Evolutionary conservation across 2,888 invertebrate species (phyloP), one percentile per base, ranked within the genome.

Genomic region (Pogonocherus hispidulus): DNA sequence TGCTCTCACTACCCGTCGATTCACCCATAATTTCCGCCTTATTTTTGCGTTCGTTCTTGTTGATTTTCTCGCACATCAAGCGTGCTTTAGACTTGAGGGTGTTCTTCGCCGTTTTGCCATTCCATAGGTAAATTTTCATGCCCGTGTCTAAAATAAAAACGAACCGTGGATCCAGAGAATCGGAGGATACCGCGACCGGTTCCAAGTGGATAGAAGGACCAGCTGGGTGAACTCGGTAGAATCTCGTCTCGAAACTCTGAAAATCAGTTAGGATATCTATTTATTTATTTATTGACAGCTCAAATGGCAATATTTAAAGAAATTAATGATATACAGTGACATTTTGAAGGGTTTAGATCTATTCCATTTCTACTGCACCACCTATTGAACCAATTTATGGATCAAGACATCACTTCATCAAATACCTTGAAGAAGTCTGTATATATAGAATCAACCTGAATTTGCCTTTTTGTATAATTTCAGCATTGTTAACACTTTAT

Each of bases 31-130:
- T 92, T 81, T 98, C 97, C 0, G 97, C 93, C 83, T 94, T 94
- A 82, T 96, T 96, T 85, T 99, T 99, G 18, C 99, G 89, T 85
- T 99, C 99, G 82, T 97, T 96, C 86, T 99, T 99, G 85, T 98
- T 99, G 66, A 99, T 96, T 86, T 99, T 99, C 85, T 99, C 99
- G 1, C 98, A 95, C 88, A 99, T 92, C 11, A 99, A 87, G 62
- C 97, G 88, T 0, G 94, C 91, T 83, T 94, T 97, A 0, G 96
- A 96, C 82, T 95, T 94, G 0, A 96, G 86, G 0, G 96, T 96
- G 80, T 95, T 96, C 83, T 95, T 95, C 0, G 95, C 92, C 80
- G 91, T 91, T 76, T 92, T 92, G 23, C 97, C 97, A 70, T 93
- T 90, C 99, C 99, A 99, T 73, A 99, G 89, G 84, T 91, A 97